These are phyloP conservation scores for Polypterus bichir DNA, from an alignment of 2,113 vertebrate species.

Conservation along the genomic window DNA sequence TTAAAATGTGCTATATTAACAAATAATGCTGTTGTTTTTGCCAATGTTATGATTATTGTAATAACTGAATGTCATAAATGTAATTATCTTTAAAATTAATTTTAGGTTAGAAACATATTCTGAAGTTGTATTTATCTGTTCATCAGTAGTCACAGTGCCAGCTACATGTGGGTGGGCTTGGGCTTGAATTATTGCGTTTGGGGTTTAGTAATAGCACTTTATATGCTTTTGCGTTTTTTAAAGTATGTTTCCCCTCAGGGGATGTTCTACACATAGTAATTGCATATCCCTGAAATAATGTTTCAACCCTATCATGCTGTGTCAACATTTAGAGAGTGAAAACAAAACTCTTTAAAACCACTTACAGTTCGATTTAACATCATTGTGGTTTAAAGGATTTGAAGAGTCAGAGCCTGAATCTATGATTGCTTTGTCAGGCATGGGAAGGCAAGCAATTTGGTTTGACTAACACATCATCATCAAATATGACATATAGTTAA, in stretches of 20 bases:
- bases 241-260: slow-evolving; percentile 27
- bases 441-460: neutral
- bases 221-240: slow-evolving; percentile 31
- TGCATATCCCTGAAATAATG: slow-evolving; percentile 24
- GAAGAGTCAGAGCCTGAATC: neutral
- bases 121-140: too few species aligned
- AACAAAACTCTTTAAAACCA: slow-evolving; percentile 26
- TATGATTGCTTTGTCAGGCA: neutral
- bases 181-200: slow-evolving; percentile 29
- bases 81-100: too few species aligned
- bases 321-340: slow-evolving; percentile 29
- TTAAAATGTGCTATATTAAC: too few species aligned
- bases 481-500: slow-evolving; percentile 19
- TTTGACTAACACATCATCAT: neutral
- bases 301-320: slow-evolving; percentile 24
- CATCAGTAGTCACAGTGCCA: too few species aligned
- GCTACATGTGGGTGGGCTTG: too few species aligned
- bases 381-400: slow-evolving; percentile 14
- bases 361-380: slow-evolving; percentile 22
- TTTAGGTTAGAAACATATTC: too few species aligned
- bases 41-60: too few species aligned
- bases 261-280: slow-evolving; percentile 18
- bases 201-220: slow-evolving; percentile 28
- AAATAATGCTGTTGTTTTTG: too few species aligned
- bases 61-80: too few species aligned